Percentiles rank a stretch among this genome's conserved stretches.
phyloP scores from a whole-genome alignment of 2,797 vertebrate genomes.

The Peromyscus eremicus region DNA sequence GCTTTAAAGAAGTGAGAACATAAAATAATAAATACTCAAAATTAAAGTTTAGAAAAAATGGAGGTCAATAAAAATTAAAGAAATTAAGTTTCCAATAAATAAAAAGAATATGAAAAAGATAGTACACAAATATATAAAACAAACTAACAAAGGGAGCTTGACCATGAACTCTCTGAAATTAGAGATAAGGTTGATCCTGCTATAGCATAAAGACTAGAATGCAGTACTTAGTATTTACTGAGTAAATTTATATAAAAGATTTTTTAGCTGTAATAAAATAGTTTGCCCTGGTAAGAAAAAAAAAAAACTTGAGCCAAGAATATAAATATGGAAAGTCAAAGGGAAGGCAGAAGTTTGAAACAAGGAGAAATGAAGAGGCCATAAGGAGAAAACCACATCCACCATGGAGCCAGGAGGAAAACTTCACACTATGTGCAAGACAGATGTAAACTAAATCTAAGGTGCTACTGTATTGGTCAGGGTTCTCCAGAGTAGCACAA shows the following conservation, averaged over 20 bases:
- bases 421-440: background rate
- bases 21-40: background rate
- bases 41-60: conserved; percentile 12
- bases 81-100: background rate
- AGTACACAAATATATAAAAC: background rate
- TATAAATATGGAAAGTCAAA: background rate
- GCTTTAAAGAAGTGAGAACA: background rate
- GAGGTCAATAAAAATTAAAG: background rate
- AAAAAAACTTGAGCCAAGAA: background rate
- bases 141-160: background rate
- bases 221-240: background rate
- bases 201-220: background rate
- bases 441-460: background rate
- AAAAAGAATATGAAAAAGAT: background rate
- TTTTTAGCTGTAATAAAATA: background rate
- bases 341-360: background rate
- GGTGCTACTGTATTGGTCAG: background rate
- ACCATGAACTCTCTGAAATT: background rate
- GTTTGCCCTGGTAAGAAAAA: background rate
- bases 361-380: background rate
- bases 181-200: background rate
- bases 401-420: background rate
- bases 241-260: background rate
- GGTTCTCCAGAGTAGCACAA: background rate
- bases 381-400: rapidly evolving